phyloP scores from a whole-genome alignment of 2,888 invertebrate species.

The Philereme transversata region DNA sequence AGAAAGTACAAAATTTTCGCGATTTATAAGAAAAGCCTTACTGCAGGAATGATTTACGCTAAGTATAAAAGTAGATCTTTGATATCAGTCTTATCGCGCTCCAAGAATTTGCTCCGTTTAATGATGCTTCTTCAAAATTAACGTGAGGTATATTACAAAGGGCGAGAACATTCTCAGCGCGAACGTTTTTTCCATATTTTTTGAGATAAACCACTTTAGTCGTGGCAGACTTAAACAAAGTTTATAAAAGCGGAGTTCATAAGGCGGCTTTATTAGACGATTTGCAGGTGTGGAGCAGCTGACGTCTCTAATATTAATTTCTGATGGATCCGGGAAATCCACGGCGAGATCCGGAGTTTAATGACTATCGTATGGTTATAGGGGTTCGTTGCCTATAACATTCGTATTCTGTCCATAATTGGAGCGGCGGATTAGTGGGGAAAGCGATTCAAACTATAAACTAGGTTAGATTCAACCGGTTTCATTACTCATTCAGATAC shows the following conservation, averaged over 20 bases:
- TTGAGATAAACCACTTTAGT: conserved; percentile 55
- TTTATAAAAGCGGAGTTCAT: conserved; percentile 75
- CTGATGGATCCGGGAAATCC: conserved; percentile 64
- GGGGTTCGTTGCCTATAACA: conserved; percentile 53
- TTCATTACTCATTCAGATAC: conserved; percentile 67
- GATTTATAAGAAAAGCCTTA: conserved; percentile 23
- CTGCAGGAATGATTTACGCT: conserved; percentile 17
- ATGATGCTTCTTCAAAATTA: conserved; percentile 39
- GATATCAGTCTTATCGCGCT: conserved; percentile 38
- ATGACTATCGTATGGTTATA: conserved; percentile 46
- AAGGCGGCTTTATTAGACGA: conserved; percentile 74
- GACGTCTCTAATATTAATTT: conserved; percentile 75
- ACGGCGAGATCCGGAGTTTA: conserved; percentile 57
- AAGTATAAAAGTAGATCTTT: conserved; percentile 33
- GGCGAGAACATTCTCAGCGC: conserved; percentile 42
- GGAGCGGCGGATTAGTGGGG: conserved; percentile 61
- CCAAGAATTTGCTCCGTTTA: conserved; percentile 37
- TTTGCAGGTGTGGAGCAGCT: conserved; percentile 74
- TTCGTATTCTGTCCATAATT: conserved; percentile 64
- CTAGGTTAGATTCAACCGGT: conserved; percentile 57
- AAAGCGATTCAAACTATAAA: conserved; percentile 64
- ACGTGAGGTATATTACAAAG: conserved; percentile 43
- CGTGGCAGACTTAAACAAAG: conserved; percentile 57
- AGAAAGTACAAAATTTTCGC: conserved; percentile 28
- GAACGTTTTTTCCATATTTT: conserved; percentile 49